Evolutionary conservation across 2,888 invertebrate genomes (phyloP).

Genomic region (Chrysomela aeneicollis): DNA sequence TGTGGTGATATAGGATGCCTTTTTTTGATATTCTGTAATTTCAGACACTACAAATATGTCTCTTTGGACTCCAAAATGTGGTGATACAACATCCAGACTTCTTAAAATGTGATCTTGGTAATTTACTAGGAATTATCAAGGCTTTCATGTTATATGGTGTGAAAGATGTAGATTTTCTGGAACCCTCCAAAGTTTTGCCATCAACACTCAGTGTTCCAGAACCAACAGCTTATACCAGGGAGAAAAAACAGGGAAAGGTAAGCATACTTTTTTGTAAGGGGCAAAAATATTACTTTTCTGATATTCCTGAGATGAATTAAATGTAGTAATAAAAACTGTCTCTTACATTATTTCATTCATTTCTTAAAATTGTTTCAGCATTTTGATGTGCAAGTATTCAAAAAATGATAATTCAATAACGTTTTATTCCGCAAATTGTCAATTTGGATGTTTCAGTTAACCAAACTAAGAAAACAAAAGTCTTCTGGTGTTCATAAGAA

Average conservation of each 20-base stretch:
- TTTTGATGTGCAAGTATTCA: no score
- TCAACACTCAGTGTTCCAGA: slow-evolving; percentile 70
- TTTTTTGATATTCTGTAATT: no score
- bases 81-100: slow-evolving; percentile 52
- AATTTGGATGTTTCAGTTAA: slow-evolving; percentile 40
- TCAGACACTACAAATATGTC: slow-evolving; percentile 63
- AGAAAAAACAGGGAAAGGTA: slow-evolving; percentile 70
- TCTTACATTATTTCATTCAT: no score
- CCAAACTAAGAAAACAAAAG: slow-evolving; percentile 50
- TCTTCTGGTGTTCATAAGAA: slow-evolving; percentile 40
- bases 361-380: no score
- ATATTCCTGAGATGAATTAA: no score
- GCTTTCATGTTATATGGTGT: slow-evolving; percentile 66
- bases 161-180: slow-evolving; percentile 61
- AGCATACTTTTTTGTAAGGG: slow-evolving; percentile 11
- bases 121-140: slow-evolving; percentile 68
- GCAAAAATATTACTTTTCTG: no score
- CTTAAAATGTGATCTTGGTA: slow-evolving; percentile 59
- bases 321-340: no score
- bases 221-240: slow-evolving; percentile 51
- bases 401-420: no score
- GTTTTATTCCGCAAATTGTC: no score
- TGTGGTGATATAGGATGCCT: no score
- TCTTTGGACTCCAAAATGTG: slow-evolving; percentile 58
- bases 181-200: slow-evolving; percentile 66